Evolutionary conservation across 2,113 vertebrate genomes (phyloP).

Genomic region (Plectropomus leopardus): DNA sequence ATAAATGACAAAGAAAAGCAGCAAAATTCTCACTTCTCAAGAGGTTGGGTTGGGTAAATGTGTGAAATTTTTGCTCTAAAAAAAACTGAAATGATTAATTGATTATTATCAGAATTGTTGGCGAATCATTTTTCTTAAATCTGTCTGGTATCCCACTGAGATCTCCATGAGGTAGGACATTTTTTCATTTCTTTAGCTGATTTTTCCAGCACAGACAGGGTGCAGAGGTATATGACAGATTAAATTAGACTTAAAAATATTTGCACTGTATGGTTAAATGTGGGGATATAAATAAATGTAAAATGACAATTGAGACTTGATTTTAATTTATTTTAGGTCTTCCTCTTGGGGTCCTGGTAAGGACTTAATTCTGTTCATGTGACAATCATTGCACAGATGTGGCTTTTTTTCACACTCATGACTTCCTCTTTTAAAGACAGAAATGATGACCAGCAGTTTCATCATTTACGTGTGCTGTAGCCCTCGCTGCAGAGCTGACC

Average conservation of each 20-base stretch:
- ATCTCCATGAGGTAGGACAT: neutral
- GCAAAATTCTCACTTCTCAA: too few relatives aligned
- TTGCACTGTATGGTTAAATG: neutral
- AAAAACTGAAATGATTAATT: too few relatives aligned
- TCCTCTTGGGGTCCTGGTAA: neutral
- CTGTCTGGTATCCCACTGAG: too few relatives aligned
- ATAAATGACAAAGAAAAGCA: too few relatives aligned
- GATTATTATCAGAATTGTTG: too few relatives aligned
- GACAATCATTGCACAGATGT: neutral
- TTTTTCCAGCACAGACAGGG: neutral
- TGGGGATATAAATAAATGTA: neutral
- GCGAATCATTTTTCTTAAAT: too few relatives aligned
- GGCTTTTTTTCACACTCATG: accelerated
- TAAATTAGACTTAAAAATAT: neutral
- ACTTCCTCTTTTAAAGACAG: neutral
- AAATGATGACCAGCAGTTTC: neutral
- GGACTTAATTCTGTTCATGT: neutral
- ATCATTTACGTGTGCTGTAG: neutral
- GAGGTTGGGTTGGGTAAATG: too few relatives aligned
- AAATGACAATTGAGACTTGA: neutral
- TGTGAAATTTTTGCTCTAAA: too few relatives aligned
- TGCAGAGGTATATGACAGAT: neutral
- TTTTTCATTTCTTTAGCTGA: neutral
- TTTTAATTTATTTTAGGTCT: neutral
- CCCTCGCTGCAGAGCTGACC: neutral